Percentiles rank a stretch among this genome's conserved stretches.
phyloP scores from a whole-genome alignment of 2,888 invertebrate genomes.

The Amphipoea lucens region DNA sequence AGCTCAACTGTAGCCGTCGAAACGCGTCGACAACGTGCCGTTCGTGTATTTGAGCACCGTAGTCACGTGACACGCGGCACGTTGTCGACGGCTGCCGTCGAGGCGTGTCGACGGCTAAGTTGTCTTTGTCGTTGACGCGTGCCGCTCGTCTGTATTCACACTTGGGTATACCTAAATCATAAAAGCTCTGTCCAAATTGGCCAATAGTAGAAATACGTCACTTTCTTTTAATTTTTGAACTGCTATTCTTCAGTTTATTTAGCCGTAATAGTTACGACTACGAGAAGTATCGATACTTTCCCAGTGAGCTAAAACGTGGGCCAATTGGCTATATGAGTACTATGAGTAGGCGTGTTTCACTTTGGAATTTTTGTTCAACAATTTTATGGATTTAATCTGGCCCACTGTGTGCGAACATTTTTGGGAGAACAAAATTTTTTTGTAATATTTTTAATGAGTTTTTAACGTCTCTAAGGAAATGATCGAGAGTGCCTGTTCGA shows the following conservation, averaged over 20 bases:
- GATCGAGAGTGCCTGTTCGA: conserved; percentile 56
- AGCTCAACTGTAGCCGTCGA: too few relatives aligned
- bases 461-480: conserved; percentile 66
- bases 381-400: conserved; percentile 55
- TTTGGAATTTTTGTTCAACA: conserved; percentile 42
- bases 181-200: not conserved
- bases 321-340: conserved; percentile 1
- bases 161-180: not conserved
- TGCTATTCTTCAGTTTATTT: not conserved
- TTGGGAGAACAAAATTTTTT: conserved; percentile 47
- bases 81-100: too few relatives aligned
- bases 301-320: conserved; percentile 2
- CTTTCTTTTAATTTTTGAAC: not conserved
- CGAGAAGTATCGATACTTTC: not conserved
- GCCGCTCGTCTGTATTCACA: too few relatives aligned
- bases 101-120: too few relatives aligned
- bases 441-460: conserved; percentile 66
- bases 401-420: conserved; percentile 46
- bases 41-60: too few relatives aligned
- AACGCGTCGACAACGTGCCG: too few relatives aligned
- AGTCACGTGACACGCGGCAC: too few relatives aligned
- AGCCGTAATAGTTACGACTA: not conserved
- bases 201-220: too few relatives aligned
- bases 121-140: too few relatives aligned
- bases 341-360: conserved; percentile 9